Conservation (phyloP, 1,140 invertebrate species). For the Lordiphosa collinella region DNA sequence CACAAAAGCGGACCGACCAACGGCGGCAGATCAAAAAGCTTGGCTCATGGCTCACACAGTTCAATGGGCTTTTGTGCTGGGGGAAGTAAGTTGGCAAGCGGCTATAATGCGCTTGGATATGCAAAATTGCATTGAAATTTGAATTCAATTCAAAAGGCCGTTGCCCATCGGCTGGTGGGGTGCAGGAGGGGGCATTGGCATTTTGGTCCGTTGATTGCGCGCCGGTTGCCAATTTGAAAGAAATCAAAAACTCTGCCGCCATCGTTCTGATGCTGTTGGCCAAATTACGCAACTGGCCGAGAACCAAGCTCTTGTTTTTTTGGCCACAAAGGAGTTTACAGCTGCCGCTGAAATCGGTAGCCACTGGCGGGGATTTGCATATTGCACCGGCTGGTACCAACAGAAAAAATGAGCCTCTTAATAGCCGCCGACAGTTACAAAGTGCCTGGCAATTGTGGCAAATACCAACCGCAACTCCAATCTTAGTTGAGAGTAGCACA, state of each 20-base stretch:
- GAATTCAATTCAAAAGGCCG: conserved; percentile 75
- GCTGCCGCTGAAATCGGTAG: conserved; percentile 45
- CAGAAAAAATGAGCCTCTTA: conserved; percentile 74
- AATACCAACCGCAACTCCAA: conserved; percentile 28
- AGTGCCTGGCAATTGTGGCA: conserved; percentile 76
- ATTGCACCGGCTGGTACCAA: conserved; percentile 38
- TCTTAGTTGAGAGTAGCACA: conserved; percentile 14
- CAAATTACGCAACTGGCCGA: conserved; percentile 68
- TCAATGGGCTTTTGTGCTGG: conserved; percentile 69
- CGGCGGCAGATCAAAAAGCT: conserved; percentile 63
- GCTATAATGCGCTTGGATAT: conserved; percentile 77
- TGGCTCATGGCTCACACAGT: conserved; percentile 55
- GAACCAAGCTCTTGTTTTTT: conserved; percentile 40
- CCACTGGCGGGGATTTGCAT: conserved; percentile 46
- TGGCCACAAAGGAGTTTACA: conserved; percentile 39
- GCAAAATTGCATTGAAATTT: conserved; percentile 79
- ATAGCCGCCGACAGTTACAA: conserved; percentile 79
- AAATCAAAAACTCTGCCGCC: conserved; percentile 71
- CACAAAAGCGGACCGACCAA: conserved; percentile 46
- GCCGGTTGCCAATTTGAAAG: conserved; percentile 71
- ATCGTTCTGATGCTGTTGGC: conserved; percentile 33
- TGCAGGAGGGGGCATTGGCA: conserved; percentile 12
- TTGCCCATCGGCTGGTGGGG: conserved; percentile 29
- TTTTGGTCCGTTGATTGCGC: conserved; percentile 60
- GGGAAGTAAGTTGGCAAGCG: conserved; percentile 72